Base-by-base conservation (phyloP, 2,888 invertebrate genomes). In the Caenorhabditis sp. region DNA sequence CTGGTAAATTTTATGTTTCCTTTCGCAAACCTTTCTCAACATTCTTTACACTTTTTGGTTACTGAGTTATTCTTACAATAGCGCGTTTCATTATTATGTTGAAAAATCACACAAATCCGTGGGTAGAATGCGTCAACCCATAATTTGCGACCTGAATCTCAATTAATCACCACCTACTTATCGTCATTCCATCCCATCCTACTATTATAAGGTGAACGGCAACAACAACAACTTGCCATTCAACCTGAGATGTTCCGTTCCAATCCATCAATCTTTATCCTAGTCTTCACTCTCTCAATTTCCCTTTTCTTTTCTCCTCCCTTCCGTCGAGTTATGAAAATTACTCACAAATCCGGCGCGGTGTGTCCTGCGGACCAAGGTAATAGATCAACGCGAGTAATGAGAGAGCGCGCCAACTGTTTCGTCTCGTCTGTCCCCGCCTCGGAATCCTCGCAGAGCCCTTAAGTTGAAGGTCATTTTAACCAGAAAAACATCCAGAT, bases 391-490 rank as follows among this genome's bases (percentile, higher is more conserved):
- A 44, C 12, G 70, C 63, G 47, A 79, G 79, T 79, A 79, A 79
- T 77, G 77, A 77, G 77, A 77, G 77, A 77, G 56, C 26, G 54
- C 64, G 70, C 63, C 79, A 79, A 79, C 79, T 79, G 79, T 79
- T 79, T 69, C 77, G 77, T 28, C 72, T 79, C 70, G 70, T 72
- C 61, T 70, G 79, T 79, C 79, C 63, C 79, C 79, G 63, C 64
- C 70, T 79, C 70, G 24, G 26, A 35, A 64, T 38, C 44, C 28
- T 10, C 61, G 2, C 47, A 24, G 79, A 79, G 79, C 77, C 77
- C 68, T 61, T 77, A 61, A 63, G 77, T 54, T 70, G 63, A 79
- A 79, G 79, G 79, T 79, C 79, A 79, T 41, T 49, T 51, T n/a
- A 51, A 58, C 16, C 28, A 22, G 26, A 44, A 44, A 69, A 70